Evolutionary conservation across 2,797 vertebrate genomes (phyloP), one percentile per base, ranked within the genome.

Genomic region (Pachyuromys duprasi): DNA sequence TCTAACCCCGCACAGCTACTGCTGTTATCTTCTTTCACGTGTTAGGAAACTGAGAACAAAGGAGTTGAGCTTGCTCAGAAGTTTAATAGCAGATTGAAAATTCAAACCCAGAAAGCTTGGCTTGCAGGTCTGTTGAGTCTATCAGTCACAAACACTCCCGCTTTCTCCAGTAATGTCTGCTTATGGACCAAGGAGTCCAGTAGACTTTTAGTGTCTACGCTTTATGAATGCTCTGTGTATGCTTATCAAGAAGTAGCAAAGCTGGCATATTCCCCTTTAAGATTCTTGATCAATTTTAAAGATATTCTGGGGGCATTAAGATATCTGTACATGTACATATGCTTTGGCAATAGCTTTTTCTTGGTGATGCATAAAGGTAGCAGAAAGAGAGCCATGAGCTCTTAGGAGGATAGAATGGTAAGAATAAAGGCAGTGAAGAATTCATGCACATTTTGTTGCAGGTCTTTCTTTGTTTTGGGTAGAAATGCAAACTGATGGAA

Each of bases 31-130:
- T 86, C 53, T 42, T 90, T 62, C 8, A 84, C 3, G 60, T 18
- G 78, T 60, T 11, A 75, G n/a, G 26, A 93, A 89, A 75, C 53
- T 67, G 39, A 92, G 74, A 91, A 92, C 42, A 89, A 82, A 80
- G 2, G 69, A 17, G 24, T 36, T 42, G 17, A 63, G 78, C 33
- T 33, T 74, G 26, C 62, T 84, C 31, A 89, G 36, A 94, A 84
- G 86, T 63, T 55, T 63, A 74, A 74, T n/a, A 53, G 33, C 31
- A 53, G 36, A 69, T 2, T 31, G 18, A 74, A 14, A 20, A 57
- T 28, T 84, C 33, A 74, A 92, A 62, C 26, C 12, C 26, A 39
- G 42, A 53, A 49, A 53, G 22, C 11, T 22, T 62, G 39, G 22
- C 28, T 84, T 18, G 36, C 53, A 42, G n/a, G 26, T 69, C 12